Base-by-base conservation (phyloP, 2,888 invertebrate species). In the Lepas anatifera region DNA sequence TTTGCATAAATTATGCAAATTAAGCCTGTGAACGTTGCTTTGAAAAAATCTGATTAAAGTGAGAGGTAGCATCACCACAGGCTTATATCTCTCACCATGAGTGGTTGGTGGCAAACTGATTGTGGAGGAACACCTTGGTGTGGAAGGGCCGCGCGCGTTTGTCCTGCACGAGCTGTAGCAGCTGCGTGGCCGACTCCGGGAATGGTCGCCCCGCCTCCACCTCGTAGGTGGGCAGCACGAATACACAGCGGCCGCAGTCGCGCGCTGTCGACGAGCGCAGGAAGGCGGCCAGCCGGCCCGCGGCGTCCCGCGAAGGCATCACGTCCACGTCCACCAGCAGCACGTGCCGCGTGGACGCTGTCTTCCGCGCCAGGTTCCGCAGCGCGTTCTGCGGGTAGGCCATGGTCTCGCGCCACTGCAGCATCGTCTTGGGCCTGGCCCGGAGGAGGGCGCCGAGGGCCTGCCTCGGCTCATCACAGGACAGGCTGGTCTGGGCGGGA, bases 91-190 rank as follows among this genome's bases (percentile, higher is more conserved):
- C 48, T 25, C 25, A 90, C 92, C 87, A 88, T 48, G 90, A 86
- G 79, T 93, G 92, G 81, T 95, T 94, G 0, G 93, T 94, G 10
- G 94, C 93, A 77, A 86, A 92, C 79, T 95, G 94, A 79, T 94
- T 94, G 79, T 91, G 90, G 76, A 92, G 91, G 79, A 94, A 94
- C 72, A 94, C 91, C 81, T 92, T 92, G 77, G 91, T 87, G 79
- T 94, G 94, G 78, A 94, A 94, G 0, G 93, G 93, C 78, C 92
- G 84, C 0, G 93, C 93, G 68, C 92, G 81, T 69, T 90, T 90
- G 77, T 89, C 89, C 76, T 84, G 87, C 1, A 89, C 88, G 72
- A 93, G 81, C 70, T 89, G 82, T 69, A 92, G 81, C 71, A 94
- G 80, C 75, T 89, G 89, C 29, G 86, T 85, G 80, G 93, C 93